A percentile compares a stretch with the other conserved stretches of the same genome.
phyloP scores from a whole-genome alignment of 2,888 invertebrate species.

The Yponomeuta plumbellus region DNA sequence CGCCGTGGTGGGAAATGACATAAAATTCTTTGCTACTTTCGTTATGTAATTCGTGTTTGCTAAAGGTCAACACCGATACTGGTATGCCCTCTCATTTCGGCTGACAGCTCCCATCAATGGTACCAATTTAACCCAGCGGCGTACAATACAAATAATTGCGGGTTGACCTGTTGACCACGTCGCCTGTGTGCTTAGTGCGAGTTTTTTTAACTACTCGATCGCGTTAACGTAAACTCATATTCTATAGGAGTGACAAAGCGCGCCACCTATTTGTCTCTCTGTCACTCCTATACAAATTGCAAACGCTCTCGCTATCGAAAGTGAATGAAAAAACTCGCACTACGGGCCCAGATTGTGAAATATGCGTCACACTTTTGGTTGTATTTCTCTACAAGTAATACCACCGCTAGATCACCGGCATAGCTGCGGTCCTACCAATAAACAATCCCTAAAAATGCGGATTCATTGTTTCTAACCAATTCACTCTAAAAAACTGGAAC shows the following conservation, averaged over 20 bases:
- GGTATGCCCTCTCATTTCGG: background rate
- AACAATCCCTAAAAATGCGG: too few relatives aligned
- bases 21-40: background rate
- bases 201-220: too few relatives aligned
- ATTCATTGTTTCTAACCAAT: too few relatives aligned
- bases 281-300: too few relatives aligned
- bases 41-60: background rate
- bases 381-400: background rate
- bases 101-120: background rate
- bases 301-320: too few relatives aligned
- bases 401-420: background rate
- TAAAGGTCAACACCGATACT: background rate
- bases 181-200: too few relatives aligned
- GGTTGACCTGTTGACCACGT: background rate
- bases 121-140: background rate
- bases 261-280: too few relatives aligned
- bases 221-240: too few relatives aligned
- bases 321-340: too few relatives aligned
- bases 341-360: background rate
- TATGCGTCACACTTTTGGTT: background rate
- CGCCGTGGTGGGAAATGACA: conserved; percentile 8
- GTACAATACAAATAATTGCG: background rate
- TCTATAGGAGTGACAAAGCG: too few relatives aligned
- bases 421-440: too few relatives aligned
- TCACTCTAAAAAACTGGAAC: too few relatives aligned